phyloP scores from a whole-genome alignment of 2,888 invertebrate genomes.

The Strigamia maritima region DNA sequence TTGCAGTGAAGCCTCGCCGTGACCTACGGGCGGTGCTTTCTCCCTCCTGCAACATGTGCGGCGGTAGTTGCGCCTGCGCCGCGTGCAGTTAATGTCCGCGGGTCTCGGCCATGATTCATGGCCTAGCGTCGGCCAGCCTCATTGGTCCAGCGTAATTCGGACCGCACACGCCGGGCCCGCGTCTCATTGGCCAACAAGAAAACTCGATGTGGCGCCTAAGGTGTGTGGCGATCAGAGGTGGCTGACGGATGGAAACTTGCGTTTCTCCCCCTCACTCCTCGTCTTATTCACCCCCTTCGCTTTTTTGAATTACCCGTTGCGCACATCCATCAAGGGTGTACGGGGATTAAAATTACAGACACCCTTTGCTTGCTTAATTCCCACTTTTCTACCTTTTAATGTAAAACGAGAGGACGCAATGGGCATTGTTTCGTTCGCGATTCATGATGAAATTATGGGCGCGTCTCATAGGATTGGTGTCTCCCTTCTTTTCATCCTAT shows the following conservation, averaged over 20 bases:
- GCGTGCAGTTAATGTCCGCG: slow-evolving; percentile 20
- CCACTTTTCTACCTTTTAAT: slow-evolving; percentile 25
- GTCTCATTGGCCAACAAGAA: slow-evolving; percentile 7
- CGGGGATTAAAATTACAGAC: slow-evolving; percentile 4
- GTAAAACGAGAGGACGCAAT: slow-evolving; percentile 20
- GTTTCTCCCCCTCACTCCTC: not conserved
- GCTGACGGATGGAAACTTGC: not conserved
- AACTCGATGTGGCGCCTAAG: slow-evolving; percentile 11
- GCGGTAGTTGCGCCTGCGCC: slow-evolving; percentile 25
- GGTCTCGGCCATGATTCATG: slow-evolving; percentile 26
- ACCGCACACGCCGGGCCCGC: slow-evolving; percentile 4
- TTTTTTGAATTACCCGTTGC: not conserved
- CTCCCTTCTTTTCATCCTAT: slow-evolving; percentile 12
- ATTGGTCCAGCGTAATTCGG: slow-evolving; percentile 26
- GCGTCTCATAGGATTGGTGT: slow-evolving; percentile 19
- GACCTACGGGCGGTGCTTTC: slow-evolving; percentile 19
- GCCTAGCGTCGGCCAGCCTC: slow-evolving; percentile 17
- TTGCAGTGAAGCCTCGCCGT: not conserved
- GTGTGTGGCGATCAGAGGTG: slow-evolving; percentile 19
- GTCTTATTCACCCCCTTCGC: not conserved
- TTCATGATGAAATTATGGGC: slow-evolving; percentile 18
- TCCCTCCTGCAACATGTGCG: slow-evolving; percentile 1
- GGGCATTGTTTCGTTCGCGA: slow-evolving; percentile 6
- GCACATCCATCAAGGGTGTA: slow-evolving; percentile 1
- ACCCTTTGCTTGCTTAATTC: slow-evolving; percentile 20